A percentile compares a stretch with the other conserved stretches of the same genome.
Conservation (phyloP, 2,797 vertebrate species). For the Mormyrops attenuatus region DNA sequence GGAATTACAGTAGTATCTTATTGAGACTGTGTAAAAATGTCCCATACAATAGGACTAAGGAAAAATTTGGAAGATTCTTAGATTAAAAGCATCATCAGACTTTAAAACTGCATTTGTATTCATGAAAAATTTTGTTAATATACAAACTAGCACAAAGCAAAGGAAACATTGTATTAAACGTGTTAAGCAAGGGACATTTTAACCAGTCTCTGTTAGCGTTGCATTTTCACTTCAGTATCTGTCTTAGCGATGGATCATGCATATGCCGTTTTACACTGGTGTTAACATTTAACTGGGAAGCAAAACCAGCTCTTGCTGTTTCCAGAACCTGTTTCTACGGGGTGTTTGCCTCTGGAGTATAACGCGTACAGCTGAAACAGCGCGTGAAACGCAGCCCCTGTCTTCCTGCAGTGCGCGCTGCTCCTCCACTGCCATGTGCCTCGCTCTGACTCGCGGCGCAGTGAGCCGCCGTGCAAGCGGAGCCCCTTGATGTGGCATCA, state of each 20-base stretch:
- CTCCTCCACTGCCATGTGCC: not conserved
- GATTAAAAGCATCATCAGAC: not conserved
- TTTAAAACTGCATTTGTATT: not conserved
- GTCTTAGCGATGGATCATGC: not conserved
- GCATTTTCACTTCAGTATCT: not conserved
- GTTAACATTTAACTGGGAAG: not conserved
- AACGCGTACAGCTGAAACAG: not conserved
- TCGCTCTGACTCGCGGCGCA: not conserved
- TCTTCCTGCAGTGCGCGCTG: not conserved
- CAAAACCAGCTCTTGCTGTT: not conserved
- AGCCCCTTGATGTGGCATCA: slow-evolving; percentile 37
- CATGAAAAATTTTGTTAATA: not conserved
- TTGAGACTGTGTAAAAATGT: not conserved
- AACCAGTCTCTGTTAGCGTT: not conserved
- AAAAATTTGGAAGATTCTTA: not conserved
- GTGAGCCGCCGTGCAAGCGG: not conserved
- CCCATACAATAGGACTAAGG: not conserved
- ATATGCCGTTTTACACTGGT: not conserved
- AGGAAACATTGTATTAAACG: not conserved
- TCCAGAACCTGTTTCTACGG: not conserved
- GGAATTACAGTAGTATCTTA: not conserved
- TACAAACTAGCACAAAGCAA: not conserved
- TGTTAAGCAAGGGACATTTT: not conserved
- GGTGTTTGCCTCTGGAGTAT: not conserved
- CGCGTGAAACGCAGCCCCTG: not conserved